A percentile compares a stretch with the other conserved stretches of the same genome.
Evolutionary conservation across 2,113 vertebrate genomes (phyloP).

Genomic region (Spea multiplicata): DNA sequence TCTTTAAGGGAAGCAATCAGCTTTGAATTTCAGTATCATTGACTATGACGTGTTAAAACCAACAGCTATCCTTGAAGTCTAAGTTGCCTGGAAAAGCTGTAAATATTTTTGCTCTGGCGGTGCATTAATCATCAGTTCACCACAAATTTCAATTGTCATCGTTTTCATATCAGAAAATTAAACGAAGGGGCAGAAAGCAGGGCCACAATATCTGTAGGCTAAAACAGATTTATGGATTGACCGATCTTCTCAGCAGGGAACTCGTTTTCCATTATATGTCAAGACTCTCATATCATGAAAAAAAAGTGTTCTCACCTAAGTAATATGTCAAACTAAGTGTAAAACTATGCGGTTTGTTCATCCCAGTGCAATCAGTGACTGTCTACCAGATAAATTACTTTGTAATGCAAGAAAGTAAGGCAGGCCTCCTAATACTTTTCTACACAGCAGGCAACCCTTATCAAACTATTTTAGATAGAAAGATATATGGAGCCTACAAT

Average conservation of each 20-base stretch:
- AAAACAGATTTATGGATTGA: slow-evolving; percentile 8
- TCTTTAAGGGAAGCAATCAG: too few relatives aligned
- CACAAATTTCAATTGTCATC: neutral
- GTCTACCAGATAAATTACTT: slow-evolving; percentile 44
- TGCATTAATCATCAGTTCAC: too few relatives aligned
- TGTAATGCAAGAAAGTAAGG: neutral
- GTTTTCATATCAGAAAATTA: neutral
- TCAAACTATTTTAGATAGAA: slow-evolving; percentile 25
- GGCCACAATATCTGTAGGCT: slow-evolving; percentile 8
- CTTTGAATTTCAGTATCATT: too few relatives aligned
- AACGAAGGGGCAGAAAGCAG: neutral
- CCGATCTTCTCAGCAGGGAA: slow-evolving; percentile 20
- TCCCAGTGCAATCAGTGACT: slow-evolving; percentile 12
- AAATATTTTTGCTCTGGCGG: too few relatives aligned
- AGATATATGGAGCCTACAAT: slow-evolving; percentile 36
- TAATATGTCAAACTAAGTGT: slow-evolving; percentile 29
- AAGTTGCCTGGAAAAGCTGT: too few relatives aligned
- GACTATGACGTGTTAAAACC: too few relatives aligned
- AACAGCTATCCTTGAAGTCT: too few relatives aligned
- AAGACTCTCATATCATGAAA: slow-evolving; percentile 18
- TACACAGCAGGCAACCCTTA: slow-evolving; percentile 32
- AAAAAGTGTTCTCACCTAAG: slow-evolving; percentile 15
- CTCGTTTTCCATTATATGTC: slow-evolving; percentile 20
- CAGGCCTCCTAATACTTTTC: slow-evolving; percentile 9
- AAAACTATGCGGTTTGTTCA: slow-evolving; percentile 1